Percentiles rank a stretch among this genome's conserved stretches.
These are phyloP conservation scores for Struthidea cinerea DNA, from an alignment of 2,113 vertebrate species.

Conservation along the genomic window DNA sequence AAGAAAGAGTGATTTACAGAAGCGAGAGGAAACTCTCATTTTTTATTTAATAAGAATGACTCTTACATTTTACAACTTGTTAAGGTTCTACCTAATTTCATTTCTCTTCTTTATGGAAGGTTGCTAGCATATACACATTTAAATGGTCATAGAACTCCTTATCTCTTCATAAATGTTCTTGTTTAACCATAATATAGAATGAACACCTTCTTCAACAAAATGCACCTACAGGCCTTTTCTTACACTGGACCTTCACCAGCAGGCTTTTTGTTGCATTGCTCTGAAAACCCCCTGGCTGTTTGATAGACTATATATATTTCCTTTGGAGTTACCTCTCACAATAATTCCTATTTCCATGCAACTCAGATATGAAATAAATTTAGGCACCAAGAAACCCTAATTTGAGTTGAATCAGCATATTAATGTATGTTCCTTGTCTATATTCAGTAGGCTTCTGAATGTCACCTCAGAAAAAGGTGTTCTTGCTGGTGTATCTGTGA, in stretches of 20 bases:
- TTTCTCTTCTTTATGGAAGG: not conserved
- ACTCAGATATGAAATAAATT: not conserved
- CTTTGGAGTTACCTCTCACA: not conserved
- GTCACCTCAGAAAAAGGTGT: not conserved
- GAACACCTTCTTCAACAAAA: not conserved
- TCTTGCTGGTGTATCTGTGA: not conserved
- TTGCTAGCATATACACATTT: not conserved
- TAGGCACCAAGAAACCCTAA: not conserved
- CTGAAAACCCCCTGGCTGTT: not conserved
- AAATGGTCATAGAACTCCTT: not conserved
- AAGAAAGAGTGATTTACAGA: not conserved
- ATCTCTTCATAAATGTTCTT: not conserved
- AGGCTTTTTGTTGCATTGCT: not conserved
- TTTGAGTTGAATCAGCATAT: not conserved
- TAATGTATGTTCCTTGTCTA: not conserved
- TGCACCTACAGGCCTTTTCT: not conserved
- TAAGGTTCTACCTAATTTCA: not conserved
- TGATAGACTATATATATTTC: not conserved
- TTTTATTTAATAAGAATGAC: not conserved
- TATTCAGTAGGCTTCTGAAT: not conserved
- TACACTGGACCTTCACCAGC: not conserved
- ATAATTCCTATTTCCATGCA: not conserved
- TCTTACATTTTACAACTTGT: not conserved
- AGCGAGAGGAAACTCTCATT: rapidly evolving
- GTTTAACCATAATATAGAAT: not conserved